Evolutionary conservation across 92 coral and sea anemone species (phyloP).

Genomic region (Isaurus tuberculatus): DNA sequence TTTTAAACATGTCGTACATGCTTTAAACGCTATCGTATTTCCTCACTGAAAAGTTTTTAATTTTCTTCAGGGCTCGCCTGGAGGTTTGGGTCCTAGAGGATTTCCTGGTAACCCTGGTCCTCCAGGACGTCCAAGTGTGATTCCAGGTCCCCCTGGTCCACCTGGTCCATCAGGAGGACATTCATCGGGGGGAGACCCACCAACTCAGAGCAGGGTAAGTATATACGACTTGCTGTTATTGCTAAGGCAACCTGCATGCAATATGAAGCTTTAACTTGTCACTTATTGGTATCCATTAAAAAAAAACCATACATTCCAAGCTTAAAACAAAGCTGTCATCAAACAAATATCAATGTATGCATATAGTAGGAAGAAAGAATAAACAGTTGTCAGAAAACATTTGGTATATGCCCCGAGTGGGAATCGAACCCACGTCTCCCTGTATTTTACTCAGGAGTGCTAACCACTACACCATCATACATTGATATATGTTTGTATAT

Average conservation of each 20-base stretch:
- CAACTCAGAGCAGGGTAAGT: slow-evolving; percentile 10
- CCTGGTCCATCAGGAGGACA: slow-evolving; percentile 38
- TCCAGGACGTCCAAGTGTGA: slow-evolving; percentile 46
- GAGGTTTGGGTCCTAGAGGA: slow-evolving; percentile 24
- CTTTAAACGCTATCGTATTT: background rate
- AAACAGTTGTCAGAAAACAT: too few species aligned
- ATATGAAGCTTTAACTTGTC: background rate
- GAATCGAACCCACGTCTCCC: too few species aligned
- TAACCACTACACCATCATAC: too few species aligned
- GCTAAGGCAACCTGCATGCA: background rate
- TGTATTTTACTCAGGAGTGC: too few species aligned
- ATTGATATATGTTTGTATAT: too few species aligned
- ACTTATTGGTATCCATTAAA: too few species aligned
- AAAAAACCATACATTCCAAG: too few species aligned
- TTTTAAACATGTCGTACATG: background rate
- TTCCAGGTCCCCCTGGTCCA: slow-evolving; percentile 45
- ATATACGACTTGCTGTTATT: background rate
- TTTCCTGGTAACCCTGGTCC: slow-evolving; percentile 21
- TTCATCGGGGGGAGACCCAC: slow-evolving; percentile 23
- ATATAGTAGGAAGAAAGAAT: too few species aligned
- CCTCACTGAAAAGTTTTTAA: background rate
- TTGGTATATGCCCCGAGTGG: too few species aligned
- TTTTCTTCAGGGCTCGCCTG: slow-evolving; percentile 13
- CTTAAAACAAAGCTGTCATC: too few species aligned
- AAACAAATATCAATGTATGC: too few species aligned